Evolutionary conservation across 1,140 invertebrate species (phyloP).

Genomic region (Lanistes nyassanus): DNA sequence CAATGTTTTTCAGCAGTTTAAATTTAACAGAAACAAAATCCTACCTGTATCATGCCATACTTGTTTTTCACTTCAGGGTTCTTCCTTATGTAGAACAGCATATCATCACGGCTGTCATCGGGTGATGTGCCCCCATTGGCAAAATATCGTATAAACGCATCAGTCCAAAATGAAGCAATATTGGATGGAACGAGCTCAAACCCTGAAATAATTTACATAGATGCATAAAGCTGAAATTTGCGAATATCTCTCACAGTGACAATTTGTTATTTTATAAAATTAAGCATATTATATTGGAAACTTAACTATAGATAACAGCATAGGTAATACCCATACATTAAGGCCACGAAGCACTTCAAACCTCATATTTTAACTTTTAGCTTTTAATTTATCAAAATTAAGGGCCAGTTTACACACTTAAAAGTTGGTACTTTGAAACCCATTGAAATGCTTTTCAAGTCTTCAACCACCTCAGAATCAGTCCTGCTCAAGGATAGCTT

Average conservation of each 20-base stretch:
- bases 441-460: too few species aligned
- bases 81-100: conserved; percentile 95
- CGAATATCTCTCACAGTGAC: too few species aligned
- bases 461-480: too few species aligned
- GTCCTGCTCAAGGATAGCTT: too few species aligned
- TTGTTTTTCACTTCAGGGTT: conserved; percentile 82
- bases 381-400: too few species aligned
- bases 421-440: too few species aligned
- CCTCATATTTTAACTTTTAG: too few species aligned
- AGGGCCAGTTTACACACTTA: too few species aligned
- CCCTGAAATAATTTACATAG: conserved; percentile 43
- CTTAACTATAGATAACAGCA: background rate
- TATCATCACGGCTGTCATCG: conserved; percentile 87
- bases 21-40: too few species aligned
- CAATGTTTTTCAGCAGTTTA: too few species aligned
- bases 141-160: conserved; percentile 94
- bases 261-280: background rate
- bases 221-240: background rate
- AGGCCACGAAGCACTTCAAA: too few species aligned
- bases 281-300: background rate
- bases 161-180: conserved; percentile 83
- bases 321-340: conserved; percentile 10
- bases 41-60: conserved; percentile 73
- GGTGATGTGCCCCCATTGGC: conserved; percentile 77
- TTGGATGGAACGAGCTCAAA: conserved; percentile 55